Conservation (phyloP, 2,888 invertebrate species). For the Lydus trimaculatus region DNA sequence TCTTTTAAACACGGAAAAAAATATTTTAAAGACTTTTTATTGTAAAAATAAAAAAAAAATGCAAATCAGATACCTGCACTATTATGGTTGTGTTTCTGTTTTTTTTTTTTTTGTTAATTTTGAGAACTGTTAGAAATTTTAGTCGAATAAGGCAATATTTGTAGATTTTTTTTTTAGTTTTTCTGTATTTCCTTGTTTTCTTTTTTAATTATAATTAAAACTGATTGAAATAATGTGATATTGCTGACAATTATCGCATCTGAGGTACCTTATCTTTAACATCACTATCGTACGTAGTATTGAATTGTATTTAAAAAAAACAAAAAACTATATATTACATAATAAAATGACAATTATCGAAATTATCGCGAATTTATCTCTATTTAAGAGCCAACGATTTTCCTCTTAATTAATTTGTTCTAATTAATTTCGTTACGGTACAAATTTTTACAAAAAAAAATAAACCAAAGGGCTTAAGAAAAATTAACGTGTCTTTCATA, state of each 20-base stretch:
- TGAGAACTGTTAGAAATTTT: conserved; percentile 31
- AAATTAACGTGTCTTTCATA: conserved; percentile 39
- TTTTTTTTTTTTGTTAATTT: conserved; percentile 39
- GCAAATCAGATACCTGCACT: conserved; percentile 45
- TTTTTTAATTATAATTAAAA: conserved; percentile 44
- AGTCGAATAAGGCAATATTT: conserved; percentile 52
- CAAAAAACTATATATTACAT: conserved; percentile 15
- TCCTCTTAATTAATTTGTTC: not conserved
- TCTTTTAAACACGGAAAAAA: conserved; percentile 30
- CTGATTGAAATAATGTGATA: conserved; percentile 45
- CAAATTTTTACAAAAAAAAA: conserved; percentile 22
- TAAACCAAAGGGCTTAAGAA: conserved; percentile 21
- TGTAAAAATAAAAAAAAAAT: too few species aligned
- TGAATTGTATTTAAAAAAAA: conserved; percentile 19
- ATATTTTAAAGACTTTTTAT: conserved; percentile 9
- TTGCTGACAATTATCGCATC: conserved; percentile 55
- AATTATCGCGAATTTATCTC: conserved; percentile 24
- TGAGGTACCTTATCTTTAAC: conserved; percentile 48
- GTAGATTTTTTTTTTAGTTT: conserved; percentile 40
- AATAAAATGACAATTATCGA: conserved; percentile 30
- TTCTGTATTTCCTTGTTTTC: too few species aligned
- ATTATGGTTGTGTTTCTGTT: conserved; percentile 52
- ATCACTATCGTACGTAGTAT: conserved; percentile 41
- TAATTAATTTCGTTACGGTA: conserved; percentile 19
- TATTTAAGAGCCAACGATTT: conserved; percentile 5